Base-by-base conservation (phyloP, 1,140 invertebrate species). In the Drosophila baimaii region DNA sequence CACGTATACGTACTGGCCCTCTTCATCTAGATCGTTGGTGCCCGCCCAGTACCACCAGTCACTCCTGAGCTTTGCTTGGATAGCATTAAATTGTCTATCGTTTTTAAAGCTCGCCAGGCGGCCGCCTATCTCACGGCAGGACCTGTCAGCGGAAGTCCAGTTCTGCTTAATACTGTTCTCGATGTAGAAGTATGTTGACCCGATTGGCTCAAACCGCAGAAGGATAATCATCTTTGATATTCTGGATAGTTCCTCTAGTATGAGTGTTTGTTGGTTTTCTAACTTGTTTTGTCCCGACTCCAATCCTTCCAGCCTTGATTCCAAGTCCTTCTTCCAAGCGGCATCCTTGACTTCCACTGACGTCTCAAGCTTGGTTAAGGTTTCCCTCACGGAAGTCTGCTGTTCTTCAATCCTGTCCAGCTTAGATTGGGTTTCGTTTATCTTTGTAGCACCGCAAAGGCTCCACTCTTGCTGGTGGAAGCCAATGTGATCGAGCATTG, bases 401-500 rank as follows among this genome's bases (percentile, higher is more conserved):
- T 37, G 35, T 44, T 3, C 19, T 44, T 5, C n/a, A 17, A 56
- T 27, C 17, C 12, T 19, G 4, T 17, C 23, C 35, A 56, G 27
- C 25, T 56, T 56, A 2, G 54, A 23, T 23, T 56, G 21, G 12
- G 37, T 43, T 9, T 39, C n/a, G 12, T 25, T 27, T 17, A 25
- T 5, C 2, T 56, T 39, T 2, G n/a, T 15, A 35, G 15, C 33
- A 51, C 8, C 10, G 10, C 54, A 13, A 4, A 4, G 17, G 10
- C 4, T 39, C 54, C 35, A 56, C 35, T 56, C n/a, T 3, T 57
- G n/a, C 23, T 43, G 35, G 12, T 43, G 37, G 19, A 19, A 6
- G 17, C 37, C 17, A n/a, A 43, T 57, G 21, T 57, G 54, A 25
- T 39, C 35, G 6, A 56, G 4, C 7, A 56, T 7, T 13, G 54